Conservation (phyloP, 1,140 invertebrate species). For the Steinernema feltiae region DNA sequence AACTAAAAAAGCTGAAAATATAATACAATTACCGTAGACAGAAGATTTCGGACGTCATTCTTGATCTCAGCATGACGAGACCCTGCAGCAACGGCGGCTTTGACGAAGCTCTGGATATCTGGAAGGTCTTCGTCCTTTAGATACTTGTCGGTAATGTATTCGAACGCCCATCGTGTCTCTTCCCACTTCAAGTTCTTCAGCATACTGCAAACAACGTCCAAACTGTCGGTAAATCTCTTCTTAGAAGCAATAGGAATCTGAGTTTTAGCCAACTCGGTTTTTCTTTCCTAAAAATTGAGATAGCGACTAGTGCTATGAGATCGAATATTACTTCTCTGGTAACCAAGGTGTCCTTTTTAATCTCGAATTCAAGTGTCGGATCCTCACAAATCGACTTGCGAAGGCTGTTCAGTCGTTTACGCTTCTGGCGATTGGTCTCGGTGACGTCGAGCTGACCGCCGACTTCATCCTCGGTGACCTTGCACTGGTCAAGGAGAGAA, state of each 20-base stretch:
- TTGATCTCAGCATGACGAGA: neutral
- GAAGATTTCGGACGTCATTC: neutral
- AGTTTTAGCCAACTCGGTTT: neutral
- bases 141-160: neutral
- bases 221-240: neutral
- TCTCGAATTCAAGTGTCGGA: neutral
- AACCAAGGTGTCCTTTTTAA: neutral
- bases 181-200: neutral
- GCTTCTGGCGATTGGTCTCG: neutral
- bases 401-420: neutral
- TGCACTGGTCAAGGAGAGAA: neutral
- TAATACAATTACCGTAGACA: neutral
- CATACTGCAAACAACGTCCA: neutral
- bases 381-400: neutral
- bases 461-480: conserved; percentile 1
- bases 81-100: neutral
- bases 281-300: too few species aligned
- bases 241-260: conserved; percentile 1
- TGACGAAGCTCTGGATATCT: neutral
- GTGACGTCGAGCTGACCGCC: neutral
- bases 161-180: neutral
- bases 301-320: too few species aligned
- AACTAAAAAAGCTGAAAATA: neutral
- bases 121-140: neutral
- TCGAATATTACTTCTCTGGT: too few species aligned